Percentiles rank a stretch among this genome's conserved stretches.
These are phyloP conservation scores for Nanorana parkeri DNA, from an alignment of 2,113 vertebrate genomes.

Conservation along the genomic window DNA sequence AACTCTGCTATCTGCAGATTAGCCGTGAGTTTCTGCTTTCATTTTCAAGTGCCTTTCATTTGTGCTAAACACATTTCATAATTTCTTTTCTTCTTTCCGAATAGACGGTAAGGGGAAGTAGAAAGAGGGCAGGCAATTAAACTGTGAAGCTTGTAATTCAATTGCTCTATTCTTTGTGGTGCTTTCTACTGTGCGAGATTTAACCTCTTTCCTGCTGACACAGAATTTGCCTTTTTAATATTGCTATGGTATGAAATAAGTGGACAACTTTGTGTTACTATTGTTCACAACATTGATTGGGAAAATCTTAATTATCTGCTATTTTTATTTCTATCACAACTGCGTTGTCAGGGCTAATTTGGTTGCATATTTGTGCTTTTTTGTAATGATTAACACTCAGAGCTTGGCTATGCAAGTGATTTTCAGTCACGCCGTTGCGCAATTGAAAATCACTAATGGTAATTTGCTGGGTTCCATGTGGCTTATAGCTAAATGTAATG, in stretches of 20 bases:
- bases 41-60: slow-evolving; percentile 57
- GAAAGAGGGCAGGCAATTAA: slow-evolving; percentile 52
- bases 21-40: slow-evolving; percentile 44
- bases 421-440: no score
- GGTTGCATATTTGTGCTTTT: no score
- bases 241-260: neutral
- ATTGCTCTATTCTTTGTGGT: slow-evolving; percentile 39
- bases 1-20: slow-evolving; percentile 53
- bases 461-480: no score
- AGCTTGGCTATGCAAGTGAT: no score
- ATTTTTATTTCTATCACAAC: neutral
- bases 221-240: neutral
- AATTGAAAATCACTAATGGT: no score
- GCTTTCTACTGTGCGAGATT: slow-evolving; percentile 21
- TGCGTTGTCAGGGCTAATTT: no score
- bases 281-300: neutral
- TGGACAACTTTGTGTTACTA: neutral
- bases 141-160: slow-evolving; percentile 49
- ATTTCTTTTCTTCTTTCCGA: slow-evolving; percentile 57
- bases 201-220: slow-evolving; percentile 36
- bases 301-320: neutral
- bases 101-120: slow-evolving; percentile 41
- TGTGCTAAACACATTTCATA: slow-evolving; percentile 49
- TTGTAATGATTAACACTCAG: no score
- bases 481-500: no score